Evolutionary conservation across 1,140 invertebrate species (phyloP).

Genomic region (Elysia chlorotica): DNA sequence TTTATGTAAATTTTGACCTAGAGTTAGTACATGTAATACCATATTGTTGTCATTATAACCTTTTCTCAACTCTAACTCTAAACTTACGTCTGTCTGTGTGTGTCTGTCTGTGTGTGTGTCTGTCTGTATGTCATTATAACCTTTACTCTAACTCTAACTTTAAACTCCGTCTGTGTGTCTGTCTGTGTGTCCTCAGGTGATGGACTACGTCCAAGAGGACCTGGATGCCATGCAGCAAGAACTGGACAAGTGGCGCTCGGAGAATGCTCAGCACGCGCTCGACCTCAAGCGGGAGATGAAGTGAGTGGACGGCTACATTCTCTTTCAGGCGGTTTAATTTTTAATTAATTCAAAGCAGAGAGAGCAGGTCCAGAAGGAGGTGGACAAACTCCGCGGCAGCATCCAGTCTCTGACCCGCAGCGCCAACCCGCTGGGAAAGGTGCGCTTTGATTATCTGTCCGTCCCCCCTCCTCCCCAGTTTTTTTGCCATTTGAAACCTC

Average conservation of each 20-base stretch:
- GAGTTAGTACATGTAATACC: no score
- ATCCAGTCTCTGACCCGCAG: constrained; percentile 86
- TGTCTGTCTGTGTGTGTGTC: background rate
- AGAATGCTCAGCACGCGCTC: constrained; percentile 73
- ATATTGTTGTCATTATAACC: no score
- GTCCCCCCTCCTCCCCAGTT: no score
- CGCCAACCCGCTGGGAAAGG: constrained; percentile 74
- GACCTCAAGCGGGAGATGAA: constrained; percentile 76
- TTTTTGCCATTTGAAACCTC: no score
- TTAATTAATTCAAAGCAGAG: no score
- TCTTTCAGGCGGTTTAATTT: no score
- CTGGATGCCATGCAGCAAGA: constrained; percentile 94
- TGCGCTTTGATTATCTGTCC: no score
- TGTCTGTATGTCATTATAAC: background rate
- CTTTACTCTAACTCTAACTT: no score
- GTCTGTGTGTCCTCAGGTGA: constrained; percentile 61
- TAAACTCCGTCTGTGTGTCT: background rate
- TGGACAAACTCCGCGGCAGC: constrained; percentile 78
- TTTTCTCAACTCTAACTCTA: no score
- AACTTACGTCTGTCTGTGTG: background rate
- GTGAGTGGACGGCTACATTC: no score
- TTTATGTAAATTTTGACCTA: no score
- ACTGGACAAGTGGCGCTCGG: constrained; percentile 80
- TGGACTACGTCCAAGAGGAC: constrained; percentile 95
- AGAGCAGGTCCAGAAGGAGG: constrained; percentile 77